A percentile compares a stretch with the other conserved stretches of the same genome.
Evolutionary conservation across 2,113 vertebrate genomes (phyloP).

Genomic region (Ceratotherium simum): DNA sequence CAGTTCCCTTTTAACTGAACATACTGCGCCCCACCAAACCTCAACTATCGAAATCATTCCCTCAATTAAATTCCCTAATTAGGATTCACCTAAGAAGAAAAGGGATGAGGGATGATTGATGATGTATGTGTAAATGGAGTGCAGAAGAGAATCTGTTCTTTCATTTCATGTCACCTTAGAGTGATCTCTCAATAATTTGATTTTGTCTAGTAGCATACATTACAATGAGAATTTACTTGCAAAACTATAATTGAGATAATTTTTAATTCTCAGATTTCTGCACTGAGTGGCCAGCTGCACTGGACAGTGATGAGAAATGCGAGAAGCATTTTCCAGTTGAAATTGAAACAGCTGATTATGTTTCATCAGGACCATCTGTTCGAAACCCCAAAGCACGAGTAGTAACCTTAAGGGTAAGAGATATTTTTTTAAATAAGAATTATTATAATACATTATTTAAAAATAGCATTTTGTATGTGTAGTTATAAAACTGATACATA

Average conservation of each 20-base stretch:
- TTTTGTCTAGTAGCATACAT: background rate
- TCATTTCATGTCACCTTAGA: background rate
- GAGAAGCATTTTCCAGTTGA: conserved; percentile 93
- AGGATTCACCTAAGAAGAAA: background rate
- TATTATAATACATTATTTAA: background rate
- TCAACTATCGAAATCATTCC: background rate
- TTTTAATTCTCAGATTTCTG: conserved; percentile 92
- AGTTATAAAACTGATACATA: background rate
- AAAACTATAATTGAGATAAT: conserved; percentile 31
- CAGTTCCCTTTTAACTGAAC: background rate
- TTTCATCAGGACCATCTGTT: conserved; percentile 92
- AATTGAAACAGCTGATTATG: conserved; percentile 91
- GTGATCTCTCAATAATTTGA: background rate
- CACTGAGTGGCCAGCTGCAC: conserved; percentile 93
- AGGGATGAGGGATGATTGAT: background rate
- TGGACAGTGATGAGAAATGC: conserved; percentile 92
- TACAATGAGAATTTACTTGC: background rate
- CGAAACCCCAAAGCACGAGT: conserved; percentile 93
- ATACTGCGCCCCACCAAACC: background rate
- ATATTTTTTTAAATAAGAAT: background rate
- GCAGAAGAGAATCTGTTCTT: background rate
- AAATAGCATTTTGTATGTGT: background rate
- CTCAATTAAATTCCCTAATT: background rate
- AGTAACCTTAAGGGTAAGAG: conserved; percentile 93
- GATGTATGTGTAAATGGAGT: background rate